Evolutionary conservation across 2,888 invertebrate genomes (phyloP).

Genomic region (Julus scanicus): DNA sequence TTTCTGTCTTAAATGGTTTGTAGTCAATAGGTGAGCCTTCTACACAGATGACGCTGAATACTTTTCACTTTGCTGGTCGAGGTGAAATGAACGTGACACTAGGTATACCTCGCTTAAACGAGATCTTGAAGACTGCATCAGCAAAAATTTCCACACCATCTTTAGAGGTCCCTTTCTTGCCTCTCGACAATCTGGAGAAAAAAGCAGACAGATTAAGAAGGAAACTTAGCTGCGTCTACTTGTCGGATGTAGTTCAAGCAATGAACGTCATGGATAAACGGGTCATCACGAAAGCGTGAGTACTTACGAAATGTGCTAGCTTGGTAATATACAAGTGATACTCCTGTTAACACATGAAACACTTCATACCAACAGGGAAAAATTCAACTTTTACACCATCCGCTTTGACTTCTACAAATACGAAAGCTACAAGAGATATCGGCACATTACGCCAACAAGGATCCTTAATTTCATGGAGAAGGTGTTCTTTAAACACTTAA

Average conservation of each 20-base stretch:
- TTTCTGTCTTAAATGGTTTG: slow-evolving; percentile 57
- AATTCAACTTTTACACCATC: slow-evolving; percentile 74
- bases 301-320: too few relatives aligned
- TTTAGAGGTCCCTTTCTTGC: slow-evolving; percentile 91
- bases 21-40: slow-evolving; percentile 97
- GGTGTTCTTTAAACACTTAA: slow-evolving; percentile 63
- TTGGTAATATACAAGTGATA: background rate
- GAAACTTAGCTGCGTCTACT: slow-evolving; percentile 80
- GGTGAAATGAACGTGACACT: slow-evolving; percentile 99
- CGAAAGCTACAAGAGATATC: slow-evolving; percentile 78
- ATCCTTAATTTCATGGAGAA: slow-evolving; percentile 80
- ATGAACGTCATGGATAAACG: slow-evolving; percentile 72
- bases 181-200: slow-evolving; percentile 67
- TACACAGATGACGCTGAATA: slow-evolving; percentile 99
- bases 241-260: slow-evolving; percentile 82
- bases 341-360: background rate
- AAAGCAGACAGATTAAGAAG: slow-evolving; percentile 77
- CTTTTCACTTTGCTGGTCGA: slow-evolving; percentile 99
- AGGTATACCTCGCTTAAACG: slow-evolving; percentile 97
- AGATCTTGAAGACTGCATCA: slow-evolving; percentile 95
- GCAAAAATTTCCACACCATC: slow-evolving; percentile 94
- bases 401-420: slow-evolving; percentile 80
- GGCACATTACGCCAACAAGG: slow-evolving; percentile 76
- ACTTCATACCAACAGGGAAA: slow-evolving; percentile 60
- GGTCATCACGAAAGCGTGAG: background rate